Conservation (phyloP, 2,888 invertebrate species). For the Hyposoter dolosus region DNA sequence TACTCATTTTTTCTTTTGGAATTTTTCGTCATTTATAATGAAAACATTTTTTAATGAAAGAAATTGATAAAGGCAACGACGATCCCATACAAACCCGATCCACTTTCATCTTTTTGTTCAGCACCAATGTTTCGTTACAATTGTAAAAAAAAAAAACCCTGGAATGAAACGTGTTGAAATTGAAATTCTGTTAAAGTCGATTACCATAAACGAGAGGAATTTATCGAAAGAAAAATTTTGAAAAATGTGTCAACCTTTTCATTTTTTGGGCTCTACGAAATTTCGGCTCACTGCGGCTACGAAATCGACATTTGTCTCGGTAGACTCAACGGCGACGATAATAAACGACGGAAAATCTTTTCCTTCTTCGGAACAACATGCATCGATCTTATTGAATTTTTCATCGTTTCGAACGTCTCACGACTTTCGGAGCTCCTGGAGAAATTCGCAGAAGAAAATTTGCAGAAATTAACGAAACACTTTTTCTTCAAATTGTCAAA, state of each 20-base stretch:
- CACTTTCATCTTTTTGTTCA: neutral
- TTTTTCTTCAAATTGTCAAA: neutral
- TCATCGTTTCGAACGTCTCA: neutral
- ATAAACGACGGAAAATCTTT: neutral
- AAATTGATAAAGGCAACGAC: neutral
- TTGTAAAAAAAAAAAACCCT: too few species aligned
- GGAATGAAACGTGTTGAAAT: too few species aligned
- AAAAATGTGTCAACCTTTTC: neutral
- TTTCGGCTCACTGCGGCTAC: neutral
- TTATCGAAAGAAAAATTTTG: too few species aligned
- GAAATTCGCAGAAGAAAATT: too few species aligned
- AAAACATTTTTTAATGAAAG: neutral
- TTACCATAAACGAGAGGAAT: too few species aligned
- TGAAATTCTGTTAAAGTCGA: too few species aligned
- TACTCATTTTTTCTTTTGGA: slow-evolving; percentile 45
- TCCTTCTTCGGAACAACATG: neutral
- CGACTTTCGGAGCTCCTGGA: neutral
- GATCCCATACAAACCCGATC: neutral
- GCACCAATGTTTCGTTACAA: neutral
- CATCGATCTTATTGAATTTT: neutral
- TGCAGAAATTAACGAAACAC: too few species aligned
- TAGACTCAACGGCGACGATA: neutral
- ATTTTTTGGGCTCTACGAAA: neutral
- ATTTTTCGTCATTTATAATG: neutral
- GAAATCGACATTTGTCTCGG: neutral